Evolutionary conservation across 2,113 vertebrate genomes (phyloP).

Genomic region (Mobula hypostoma): DNA sequence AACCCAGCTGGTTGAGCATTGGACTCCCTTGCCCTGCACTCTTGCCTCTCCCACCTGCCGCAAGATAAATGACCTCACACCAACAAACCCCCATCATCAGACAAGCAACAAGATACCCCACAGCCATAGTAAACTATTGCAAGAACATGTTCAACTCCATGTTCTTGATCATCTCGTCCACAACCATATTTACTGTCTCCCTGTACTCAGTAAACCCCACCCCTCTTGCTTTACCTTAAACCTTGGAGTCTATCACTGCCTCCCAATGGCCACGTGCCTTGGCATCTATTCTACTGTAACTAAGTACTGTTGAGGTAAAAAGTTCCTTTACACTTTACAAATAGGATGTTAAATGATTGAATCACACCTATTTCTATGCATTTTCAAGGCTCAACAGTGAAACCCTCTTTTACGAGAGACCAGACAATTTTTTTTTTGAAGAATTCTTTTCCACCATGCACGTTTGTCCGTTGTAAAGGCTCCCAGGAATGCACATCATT

Average conservation of each 20-base stretch:
- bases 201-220: not conserved
- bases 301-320: not conserved
- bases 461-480: not conserved
- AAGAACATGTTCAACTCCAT: too few species aligned
- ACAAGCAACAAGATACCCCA: not conserved
- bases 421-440: not conserved
- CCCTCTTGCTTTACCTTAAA: not conserved
- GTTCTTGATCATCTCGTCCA: not conserved
- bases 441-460: not conserved
- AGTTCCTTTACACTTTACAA: not conserved
- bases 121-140: not conserved
- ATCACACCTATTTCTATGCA: not conserved
- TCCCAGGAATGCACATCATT: not conserved
- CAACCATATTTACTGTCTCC: not conserved
- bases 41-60: not conserved
- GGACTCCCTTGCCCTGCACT: not conserved
- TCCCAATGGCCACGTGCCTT: not conserved
- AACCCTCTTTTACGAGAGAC: not conserved
- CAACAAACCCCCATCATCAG: not conserved
- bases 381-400: not conserved
- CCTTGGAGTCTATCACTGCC: not conserved
- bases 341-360: not conserved
- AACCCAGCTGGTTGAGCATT: not conserved
- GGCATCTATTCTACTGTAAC: not conserved
- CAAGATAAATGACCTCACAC: not conserved